These are phyloP conservation scores for Onychomys torridus DNA, from an alignment of 2,797 vertebrate species.

Conservation along the genomic window DNA sequence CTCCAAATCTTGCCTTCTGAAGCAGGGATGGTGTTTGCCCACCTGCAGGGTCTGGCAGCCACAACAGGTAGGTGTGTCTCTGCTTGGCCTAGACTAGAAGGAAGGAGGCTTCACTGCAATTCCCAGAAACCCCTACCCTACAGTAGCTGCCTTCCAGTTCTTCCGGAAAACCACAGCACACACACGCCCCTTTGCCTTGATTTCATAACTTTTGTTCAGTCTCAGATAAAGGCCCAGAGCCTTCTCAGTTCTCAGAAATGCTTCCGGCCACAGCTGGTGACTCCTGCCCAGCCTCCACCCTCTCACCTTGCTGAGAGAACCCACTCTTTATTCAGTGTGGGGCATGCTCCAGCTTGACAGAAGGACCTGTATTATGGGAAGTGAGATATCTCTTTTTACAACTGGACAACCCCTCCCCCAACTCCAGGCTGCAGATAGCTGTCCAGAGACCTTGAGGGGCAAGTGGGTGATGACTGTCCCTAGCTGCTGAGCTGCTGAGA, in stretches of 20 bases:
- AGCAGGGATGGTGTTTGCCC: background rate
- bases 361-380: background rate
- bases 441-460: background rate
- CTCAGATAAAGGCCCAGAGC: conserved; percentile 25
- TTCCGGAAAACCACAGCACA: conserved; percentile 56
- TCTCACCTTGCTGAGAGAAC: background rate
- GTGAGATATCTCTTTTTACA: background rate
- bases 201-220: background rate
- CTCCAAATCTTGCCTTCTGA: background rate
- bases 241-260: conserved; percentile 53
- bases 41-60: background rate
- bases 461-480: background rate
- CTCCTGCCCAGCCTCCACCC: background rate
- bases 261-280: conserved; percentile 21
- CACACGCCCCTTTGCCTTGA: background rate
- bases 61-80: accelerated
- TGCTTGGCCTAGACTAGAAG: background rate
- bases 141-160: background rate
- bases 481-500: background rate
- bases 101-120: background rate
- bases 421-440: background rate
- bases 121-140: background rate
- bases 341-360: background rate
- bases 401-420: background rate
- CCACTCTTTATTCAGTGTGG: background rate